A percentile compares a stretch with the other conserved stretches of the same genome.
phyloP scores from a whole-genome alignment of 1,140 invertebrate genomes.

The Myzus persicae region DNA sequence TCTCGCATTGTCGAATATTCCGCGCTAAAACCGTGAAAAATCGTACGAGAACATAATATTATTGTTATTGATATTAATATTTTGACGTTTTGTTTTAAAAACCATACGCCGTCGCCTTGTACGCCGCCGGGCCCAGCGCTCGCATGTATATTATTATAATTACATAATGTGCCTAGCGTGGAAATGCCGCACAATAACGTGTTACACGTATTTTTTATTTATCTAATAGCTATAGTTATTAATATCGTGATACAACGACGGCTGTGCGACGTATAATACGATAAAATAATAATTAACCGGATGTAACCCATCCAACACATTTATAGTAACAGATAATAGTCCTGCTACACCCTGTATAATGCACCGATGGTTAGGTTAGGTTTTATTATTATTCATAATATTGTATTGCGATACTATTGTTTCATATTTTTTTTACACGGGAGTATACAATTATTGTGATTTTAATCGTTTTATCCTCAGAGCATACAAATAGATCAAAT shows the following conservation, averaged over 20 bases:
- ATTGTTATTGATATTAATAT: neutral
- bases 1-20: neutral
- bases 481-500: too few species aligned
- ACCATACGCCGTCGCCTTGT: neutral
- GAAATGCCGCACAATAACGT: neutral
- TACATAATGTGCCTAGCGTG: neutral
- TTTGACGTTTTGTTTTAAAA: conserved; percentile 16
- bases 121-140: neutral
- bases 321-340: too few species aligned
- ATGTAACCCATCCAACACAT: too few species aligned
- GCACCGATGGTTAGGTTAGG: too few species aligned
- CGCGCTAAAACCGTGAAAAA: neutral
- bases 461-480: too few species aligned
- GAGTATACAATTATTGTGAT: too few species aligned
- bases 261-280: neutral
- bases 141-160: neutral
- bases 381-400: too few species aligned
- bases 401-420: too few species aligned
- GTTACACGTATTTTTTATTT: neutral
- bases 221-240: neutral
- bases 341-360: too few species aligned
- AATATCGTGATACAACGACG: neutral
- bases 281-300: too few species aligned
- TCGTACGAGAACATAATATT: neutral
- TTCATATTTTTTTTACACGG: too few species aligned